A percentile compares a stretch with the other conserved stretches of the same genome.
Conservation (phyloP, 2,113 vertebrate species). For the Myiozetetes cayanensis region DNA sequence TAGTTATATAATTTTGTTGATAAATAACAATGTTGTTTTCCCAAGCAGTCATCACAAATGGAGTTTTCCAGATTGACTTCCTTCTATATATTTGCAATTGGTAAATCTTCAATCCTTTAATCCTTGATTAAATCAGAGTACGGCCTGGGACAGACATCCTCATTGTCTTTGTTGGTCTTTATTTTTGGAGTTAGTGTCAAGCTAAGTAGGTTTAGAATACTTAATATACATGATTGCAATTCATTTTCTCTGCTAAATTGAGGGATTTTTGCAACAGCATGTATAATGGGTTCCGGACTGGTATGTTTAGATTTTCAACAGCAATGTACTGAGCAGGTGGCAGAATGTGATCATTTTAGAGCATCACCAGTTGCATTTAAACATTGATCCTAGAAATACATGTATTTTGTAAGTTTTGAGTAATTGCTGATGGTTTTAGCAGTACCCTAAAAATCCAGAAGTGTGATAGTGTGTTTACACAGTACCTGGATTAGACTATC, state of each 20-base stretch:
- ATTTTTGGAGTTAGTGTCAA: not conserved
- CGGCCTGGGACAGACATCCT: not conserved
- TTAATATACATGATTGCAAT: not conserved
- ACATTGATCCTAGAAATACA: not conserved
- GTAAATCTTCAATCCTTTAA: not conserved
- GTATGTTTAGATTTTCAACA: not conserved
- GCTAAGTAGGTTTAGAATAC: not conserved
- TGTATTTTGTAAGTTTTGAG: not conserved
- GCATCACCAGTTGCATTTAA: not conserved
- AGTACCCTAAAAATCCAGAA: not conserved
- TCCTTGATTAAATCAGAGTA: not conserved
- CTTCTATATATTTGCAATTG: not conserved
- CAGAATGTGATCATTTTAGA: not conserved
- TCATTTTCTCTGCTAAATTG: not conserved
- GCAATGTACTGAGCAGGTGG: not conserved
- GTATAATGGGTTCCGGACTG: not conserved
- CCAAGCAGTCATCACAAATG: not conserved
- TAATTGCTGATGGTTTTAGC: not conserved
- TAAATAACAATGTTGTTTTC: not conserved
- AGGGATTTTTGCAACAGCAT: not conserved
- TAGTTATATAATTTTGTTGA: not conserved
- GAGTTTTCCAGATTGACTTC: not conserved
- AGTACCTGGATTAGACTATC: not conserved
- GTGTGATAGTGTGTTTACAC: not conserved
- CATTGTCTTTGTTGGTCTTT: not conserved